These are phyloP conservation scores for Drosophila subsilvestris DNA, from an alignment of 2,888 invertebrate species.

Conservation along the genomic window DNA sequence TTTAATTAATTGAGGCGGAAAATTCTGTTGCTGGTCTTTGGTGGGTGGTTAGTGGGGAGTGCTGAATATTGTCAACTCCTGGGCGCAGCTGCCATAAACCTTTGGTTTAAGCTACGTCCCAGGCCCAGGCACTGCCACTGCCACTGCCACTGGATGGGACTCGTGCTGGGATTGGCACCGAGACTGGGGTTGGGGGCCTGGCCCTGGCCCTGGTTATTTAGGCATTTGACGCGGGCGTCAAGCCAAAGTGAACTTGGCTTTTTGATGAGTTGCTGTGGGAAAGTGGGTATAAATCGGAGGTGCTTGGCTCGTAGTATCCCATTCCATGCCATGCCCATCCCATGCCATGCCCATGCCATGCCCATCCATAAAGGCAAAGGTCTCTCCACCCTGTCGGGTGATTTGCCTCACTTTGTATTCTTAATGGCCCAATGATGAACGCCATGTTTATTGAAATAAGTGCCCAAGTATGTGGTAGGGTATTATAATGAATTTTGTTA, in stretches of 20 bases:
- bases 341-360: not conserved
- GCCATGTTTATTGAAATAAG: slow-evolving; percentile 41
- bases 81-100: slow-evolving; percentile 36
- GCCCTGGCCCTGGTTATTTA: slow-evolving; percentile 8
- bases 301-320: no score
- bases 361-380: not conserved
- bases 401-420: slow-evolving; percentile 43
- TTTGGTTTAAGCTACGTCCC: no score
- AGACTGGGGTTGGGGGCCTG: slow-evolving; percentile 4
- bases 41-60: slow-evolving; percentile 14
- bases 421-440: slow-evolving; percentile 54
- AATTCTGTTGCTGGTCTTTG: slow-evolving; percentile 42
- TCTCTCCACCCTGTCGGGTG: slow-evolving; percentile 5
- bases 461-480: slow-evolving; percentile 32
- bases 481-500: not conserved
- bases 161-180: not conserved
- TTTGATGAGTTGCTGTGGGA: slow-evolving; percentile 10
- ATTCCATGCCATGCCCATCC: not conserved
- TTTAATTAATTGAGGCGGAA: slow-evolving; percentile 75
- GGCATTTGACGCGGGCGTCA: slow-evolving; percentile 36
- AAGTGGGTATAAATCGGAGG: no score
- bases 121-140: not conserved
- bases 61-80: slow-evolving; percentile 57
- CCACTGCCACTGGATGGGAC: not conserved
- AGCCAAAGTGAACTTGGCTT: slow-evolving; percentile 48